phyloP scores from a whole-genome alignment of 1,140 invertebrate species.

The Agrypnia vestita region DNA sequence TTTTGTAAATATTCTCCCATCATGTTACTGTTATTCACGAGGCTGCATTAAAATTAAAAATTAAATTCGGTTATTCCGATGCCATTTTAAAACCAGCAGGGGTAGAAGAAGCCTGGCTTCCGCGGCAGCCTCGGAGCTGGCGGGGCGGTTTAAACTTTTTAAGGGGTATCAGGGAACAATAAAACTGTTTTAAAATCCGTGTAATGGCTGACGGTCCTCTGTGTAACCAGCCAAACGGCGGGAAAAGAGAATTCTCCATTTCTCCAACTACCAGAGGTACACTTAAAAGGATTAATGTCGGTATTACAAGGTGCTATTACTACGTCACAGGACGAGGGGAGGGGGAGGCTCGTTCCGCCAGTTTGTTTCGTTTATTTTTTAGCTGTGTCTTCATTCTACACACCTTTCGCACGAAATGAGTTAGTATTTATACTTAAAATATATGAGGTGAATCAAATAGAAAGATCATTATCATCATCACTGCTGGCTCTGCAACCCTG shows the following conservation, averaged over 20 bases:
- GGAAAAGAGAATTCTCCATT: background rate
- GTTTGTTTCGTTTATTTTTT: too few species aligned
- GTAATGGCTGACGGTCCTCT: constrained; percentile 46
- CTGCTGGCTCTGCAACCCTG: too few species aligned
- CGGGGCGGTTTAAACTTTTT: constrained; percentile 53
- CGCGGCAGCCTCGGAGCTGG: background rate
- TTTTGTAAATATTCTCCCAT: too few species aligned
- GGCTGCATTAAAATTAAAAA: background rate
- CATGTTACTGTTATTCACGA: too few species aligned
- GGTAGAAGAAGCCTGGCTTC: background rate
- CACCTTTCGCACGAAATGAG: too few species aligned
- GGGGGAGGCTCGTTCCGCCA: background rate
- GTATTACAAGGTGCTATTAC: constrained; percentile 47
- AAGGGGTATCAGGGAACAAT: constrained; percentile 58
- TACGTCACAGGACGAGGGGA: background rate
- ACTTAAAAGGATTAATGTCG: constrained; percentile 60
- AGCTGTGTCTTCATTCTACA: too few species aligned
- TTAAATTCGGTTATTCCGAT: background rate
- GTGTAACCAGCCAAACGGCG: background rate
- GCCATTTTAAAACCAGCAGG: background rate
- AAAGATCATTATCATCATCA: too few species aligned
- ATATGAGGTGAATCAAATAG: too few species aligned
- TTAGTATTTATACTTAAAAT: too few species aligned
- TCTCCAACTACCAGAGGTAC: constrained; percentile 51
- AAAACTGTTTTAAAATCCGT: constrained; percentile 59